Evolutionary conservation across 92 coral and sea anemone species (phyloP).

Genomic region (Pocillopora meandrina): DNA sequence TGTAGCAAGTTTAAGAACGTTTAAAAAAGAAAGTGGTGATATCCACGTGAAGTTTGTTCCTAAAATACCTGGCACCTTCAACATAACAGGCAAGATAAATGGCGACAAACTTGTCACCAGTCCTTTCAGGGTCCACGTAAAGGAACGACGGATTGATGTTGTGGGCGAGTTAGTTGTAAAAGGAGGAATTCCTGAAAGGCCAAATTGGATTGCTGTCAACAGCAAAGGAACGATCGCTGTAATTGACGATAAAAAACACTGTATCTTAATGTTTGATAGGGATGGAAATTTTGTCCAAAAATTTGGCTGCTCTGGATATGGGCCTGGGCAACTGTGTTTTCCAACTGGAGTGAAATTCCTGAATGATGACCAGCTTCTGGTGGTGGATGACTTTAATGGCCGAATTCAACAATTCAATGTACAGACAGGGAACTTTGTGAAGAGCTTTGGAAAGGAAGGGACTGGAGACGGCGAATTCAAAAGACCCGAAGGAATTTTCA

Average conservation of each 20-base stretch:
- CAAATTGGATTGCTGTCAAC: background rate
- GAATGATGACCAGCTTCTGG: conserved; percentile 4
- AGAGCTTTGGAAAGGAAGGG: conserved; percentile 19
- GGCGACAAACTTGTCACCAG: background rate
- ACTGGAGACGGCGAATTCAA: background rate
- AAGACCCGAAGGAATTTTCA: background rate
- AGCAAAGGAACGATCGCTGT: conserved; percentile 3
- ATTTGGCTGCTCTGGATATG: too few species aligned
- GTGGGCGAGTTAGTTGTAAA: background rate
- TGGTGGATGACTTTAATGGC: background rate
- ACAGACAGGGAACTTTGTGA: conserved; percentile 11
- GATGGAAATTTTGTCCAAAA: background rate
- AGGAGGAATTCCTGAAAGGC: background rate
- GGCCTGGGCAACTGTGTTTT: too few species aligned
- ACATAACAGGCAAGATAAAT: background rate
- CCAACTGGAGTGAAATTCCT: background rate
- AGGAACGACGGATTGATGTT: conserved; percentile 7
- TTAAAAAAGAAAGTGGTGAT: background rate
- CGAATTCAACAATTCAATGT: background rate
- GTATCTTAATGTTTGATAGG: background rate
- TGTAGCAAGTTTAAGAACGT: background rate
- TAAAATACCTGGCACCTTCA: background rate
- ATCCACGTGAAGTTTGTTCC: background rate
- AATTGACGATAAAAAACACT: background rate
- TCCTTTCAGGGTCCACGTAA: background rate